Base-by-base conservation (phyloP, 2,113 vertebrate genomes). In the Alaudala cheleensis region DNA sequence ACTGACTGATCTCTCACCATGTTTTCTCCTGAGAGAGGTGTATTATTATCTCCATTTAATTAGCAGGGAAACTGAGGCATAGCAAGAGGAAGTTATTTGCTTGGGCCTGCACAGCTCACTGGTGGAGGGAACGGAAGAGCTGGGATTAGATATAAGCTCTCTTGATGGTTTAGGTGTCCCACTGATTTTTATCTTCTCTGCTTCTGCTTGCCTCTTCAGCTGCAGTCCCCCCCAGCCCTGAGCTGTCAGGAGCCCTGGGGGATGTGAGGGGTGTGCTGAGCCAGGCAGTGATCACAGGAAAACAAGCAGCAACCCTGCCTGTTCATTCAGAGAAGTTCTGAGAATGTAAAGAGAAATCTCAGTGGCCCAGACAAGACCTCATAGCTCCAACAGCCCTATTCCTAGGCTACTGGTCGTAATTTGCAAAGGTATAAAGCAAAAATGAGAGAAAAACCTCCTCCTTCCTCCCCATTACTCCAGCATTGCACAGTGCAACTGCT, bases 21-120 rank as follows among this genome's bases (percentile, higher is more conserved):
- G 0, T 61, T 67, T 60, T 60, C 49, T 74, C 40, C 76, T 90
- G 71, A 33, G 69, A 94, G 57, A 91, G 28, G 21, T 69, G 21
- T 60, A 53, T 92, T 88, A 88, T 93, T 77, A 91, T 40, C 24
- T 66, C 37, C 4, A 28, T 91, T 95, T 95, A 90, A 97, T 70
- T 96, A 85, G 33, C 12, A 1, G 86, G 53, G 85, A 96, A 97
- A 95, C 47, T 81, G 81, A 98, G 91, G 83, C 84, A 94, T 20
- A 7, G 44, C 23, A 40, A 72, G 89, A 70, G 28, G 44, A 90
- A 74, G 26, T 39, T 6, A 50, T 76, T 88, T 94, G 19, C 58
- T 81, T 44, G 49, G 69, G 64, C 42, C 34, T 64, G 91, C n/a
- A 60, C 14, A 62, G 69, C 0, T 0, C 67, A 67, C 44, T 79